These are phyloP conservation scores for Macquaria ambigua DNA, from an alignment of 2,113 vertebrate species.

Conservation along the genomic window DNA sequence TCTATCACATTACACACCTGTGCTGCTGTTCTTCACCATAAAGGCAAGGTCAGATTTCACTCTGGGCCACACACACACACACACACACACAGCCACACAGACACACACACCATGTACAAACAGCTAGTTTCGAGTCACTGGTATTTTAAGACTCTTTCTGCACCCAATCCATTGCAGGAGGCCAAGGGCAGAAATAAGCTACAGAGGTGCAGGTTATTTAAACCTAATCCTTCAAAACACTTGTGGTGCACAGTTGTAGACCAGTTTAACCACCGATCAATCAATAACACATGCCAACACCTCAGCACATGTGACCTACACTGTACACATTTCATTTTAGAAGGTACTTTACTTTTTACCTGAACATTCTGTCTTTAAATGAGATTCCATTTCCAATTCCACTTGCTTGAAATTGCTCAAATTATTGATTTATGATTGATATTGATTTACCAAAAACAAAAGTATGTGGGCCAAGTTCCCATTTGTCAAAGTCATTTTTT, in stretches of 20 bases:
- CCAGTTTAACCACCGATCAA: background rate
- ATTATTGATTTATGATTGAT: background rate
- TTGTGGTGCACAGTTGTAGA: background rate
- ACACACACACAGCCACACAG: slow-evolving; percentile 12
- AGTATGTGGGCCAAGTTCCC: no score
- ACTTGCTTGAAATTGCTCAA: background rate
- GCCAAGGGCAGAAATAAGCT: background rate
- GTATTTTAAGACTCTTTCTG: slow-evolving; percentile 10
- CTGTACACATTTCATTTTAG: background rate
- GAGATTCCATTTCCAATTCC: background rate
- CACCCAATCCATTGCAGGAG: background rate
- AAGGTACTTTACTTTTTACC: background rate
- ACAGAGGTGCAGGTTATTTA: slow-evolving; percentile 5
- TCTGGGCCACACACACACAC: background rate
- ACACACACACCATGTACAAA: background rate
- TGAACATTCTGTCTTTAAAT: background rate
- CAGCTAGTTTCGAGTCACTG: background rate
- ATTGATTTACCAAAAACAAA: background rate
- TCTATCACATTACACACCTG: slow-evolving; percentile 74
- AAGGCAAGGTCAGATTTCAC: slow-evolving; percentile 66
- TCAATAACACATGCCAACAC: background rate
- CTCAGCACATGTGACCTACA: background rate
- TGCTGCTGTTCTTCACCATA: slow-evolving; percentile 51
- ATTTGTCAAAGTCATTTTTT: background rate
- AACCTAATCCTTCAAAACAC: slow-evolving; percentile 9